Conservation (phyloP, 2,797 vertebrate species). For the Capromys pilorides region DNA sequence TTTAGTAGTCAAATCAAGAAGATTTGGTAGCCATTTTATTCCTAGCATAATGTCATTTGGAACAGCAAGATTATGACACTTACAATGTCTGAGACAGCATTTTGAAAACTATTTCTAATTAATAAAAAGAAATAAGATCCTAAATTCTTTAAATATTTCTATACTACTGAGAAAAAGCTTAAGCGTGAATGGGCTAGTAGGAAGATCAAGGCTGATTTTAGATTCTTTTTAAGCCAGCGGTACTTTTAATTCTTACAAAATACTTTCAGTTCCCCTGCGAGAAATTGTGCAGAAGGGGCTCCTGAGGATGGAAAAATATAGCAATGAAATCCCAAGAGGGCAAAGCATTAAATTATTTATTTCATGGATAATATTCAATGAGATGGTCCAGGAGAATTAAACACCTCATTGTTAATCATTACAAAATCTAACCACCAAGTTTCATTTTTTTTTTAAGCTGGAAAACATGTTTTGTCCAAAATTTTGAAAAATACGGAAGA, state of each 20-base stretch:
- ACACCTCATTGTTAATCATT: conserved; percentile 28
- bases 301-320: conserved; percentile 33
- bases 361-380: not conserved
- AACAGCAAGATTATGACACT: not conserved
- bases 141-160: not conserved
- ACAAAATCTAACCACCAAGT: not conserved
- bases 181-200: not conserved
- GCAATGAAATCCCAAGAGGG: not conserved
- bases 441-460: not conserved
- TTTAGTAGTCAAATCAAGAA: not conserved
- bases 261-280: not conserved
- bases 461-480: not conserved
- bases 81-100: not conserved
- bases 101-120: conserved; percentile 28
- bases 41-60: not conserved
- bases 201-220: not conserved
- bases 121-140: not conserved
- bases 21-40: not conserved
- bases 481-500: not conserved
- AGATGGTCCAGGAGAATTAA: conserved; percentile 39
- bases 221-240: not conserved
- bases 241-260: not conserved
- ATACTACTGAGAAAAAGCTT: not conserved
- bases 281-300: not conserved
- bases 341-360: not conserved